A percentile compares a stretch with the other conserved stretches of the same genome.
Conservation (phyloP, 2,113 vertebrate species). For the Anser brachyrhynchus region DNA sequence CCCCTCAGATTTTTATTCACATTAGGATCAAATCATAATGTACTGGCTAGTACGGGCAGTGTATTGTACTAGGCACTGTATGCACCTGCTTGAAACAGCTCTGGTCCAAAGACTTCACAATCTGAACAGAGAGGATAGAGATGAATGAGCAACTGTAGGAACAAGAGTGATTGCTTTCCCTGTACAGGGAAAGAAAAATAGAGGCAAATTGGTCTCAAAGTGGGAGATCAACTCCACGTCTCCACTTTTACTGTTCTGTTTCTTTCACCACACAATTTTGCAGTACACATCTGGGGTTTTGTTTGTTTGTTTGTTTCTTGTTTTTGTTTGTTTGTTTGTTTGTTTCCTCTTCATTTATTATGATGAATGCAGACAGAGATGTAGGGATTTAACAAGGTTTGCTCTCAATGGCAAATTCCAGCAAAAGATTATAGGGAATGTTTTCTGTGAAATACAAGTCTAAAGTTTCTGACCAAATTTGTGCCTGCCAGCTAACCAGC, state of each 20-base stretch:
- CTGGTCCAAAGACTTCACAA: neutral
- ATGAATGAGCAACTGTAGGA: neutral
- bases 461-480: neutral
- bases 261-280: neutral
- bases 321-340: neutral
- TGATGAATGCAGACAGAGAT: neutral
- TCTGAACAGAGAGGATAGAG: neutral
- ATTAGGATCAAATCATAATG: neutral
- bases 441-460: neutral
- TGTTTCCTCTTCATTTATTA: neutral
- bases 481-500: neutral
- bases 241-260: neutral
- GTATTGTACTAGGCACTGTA: neutral
- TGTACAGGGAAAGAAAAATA: neutral
- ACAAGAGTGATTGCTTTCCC: neutral
- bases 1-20: neutral
- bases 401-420: neutral
- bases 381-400: neutral
- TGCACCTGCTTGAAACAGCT: neutral
- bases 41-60: neutral
- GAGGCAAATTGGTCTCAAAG: neutral
- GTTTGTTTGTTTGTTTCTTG: neutral
- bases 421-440: neutral
- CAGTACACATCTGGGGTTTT: neutral
- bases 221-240: neutral